Base-by-base conservation (phyloP, 2,888 invertebrate genomes). In the Ametastegia equiseti region DNA sequence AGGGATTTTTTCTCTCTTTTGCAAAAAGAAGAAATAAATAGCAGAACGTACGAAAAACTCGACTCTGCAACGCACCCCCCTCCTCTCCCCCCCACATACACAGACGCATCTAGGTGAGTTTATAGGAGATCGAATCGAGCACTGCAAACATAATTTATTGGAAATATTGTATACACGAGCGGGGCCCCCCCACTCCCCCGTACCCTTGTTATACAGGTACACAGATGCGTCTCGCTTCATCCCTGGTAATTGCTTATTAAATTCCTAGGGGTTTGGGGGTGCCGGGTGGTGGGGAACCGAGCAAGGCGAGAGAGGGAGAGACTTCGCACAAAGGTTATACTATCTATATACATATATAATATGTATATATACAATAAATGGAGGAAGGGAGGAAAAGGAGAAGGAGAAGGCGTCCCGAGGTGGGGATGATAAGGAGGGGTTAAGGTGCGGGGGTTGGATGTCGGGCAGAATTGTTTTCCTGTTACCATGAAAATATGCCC, bases 201-300 rank as follows among this genome's bases (percentile, higher is more conserved):
- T 75, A 19, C 82, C 82, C 86, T 86, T 86, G 86, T 87, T 87
- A 88, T 86, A 87, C 87, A 86, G 86, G 86, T 87, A 88, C 88
- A 88, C 88, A 87, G 88, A 88, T 89, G 88, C 88, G 88, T 88
- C 87, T 88, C 88, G 89, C 88, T 90, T 87, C 89, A 88, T 88
- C 87, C 87, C 86, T 86, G 88, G 88, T 89, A 89, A 90, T 90
- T 90, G 89, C 89, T 90, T 90, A 89, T 90, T 90, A 89, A 90
- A 90, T 89, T 90, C 86, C 86, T 85, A 83, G 87, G 84, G 86
- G 84, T 84, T 57, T 36, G 78, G 63, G 45, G 57, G 57, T 36
- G 60, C 33, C 42, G 78, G 60, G 13, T 42, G 60, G 39, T 60
- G 60, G 57, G 23, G 42, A 42, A 6, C 50, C 9, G 54, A 36